These are phyloP conservation scores for Orthosia cruda DNA, from an alignment of 2,888 invertebrate species.

Conservation along the genomic window DNA sequence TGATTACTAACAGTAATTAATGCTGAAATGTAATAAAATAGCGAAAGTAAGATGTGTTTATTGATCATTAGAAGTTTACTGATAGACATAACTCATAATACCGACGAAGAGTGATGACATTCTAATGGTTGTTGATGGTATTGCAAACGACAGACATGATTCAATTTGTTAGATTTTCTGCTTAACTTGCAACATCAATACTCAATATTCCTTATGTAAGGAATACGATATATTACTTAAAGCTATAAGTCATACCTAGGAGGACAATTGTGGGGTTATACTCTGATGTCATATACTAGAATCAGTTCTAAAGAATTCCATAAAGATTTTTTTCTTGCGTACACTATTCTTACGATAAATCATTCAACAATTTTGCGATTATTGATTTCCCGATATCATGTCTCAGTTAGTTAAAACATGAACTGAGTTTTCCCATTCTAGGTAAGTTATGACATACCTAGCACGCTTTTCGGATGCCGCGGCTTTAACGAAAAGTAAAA, in stretches of 20 bases:
- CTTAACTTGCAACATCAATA: slow-evolving; percentile 38
- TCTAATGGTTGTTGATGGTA: slow-evolving; percentile 22
- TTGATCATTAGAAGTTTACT: slow-evolving; percentile 30
- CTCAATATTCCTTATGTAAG: slow-evolving; percentile 27
- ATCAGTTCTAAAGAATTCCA: slow-evolving; percentile 5
- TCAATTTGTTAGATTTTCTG: slow-evolving; percentile 43
- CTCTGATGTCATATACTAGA: slow-evolving; percentile 19
- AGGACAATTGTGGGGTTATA: slow-evolving; percentile 20
- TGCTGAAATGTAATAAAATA: slow-evolving; percentile 35
- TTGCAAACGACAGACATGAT: slow-evolving; percentile 35
- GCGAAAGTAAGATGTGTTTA: slow-evolving; percentile 35
- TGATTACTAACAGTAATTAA: slow-evolving; percentile 1
- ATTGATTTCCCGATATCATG: slow-evolving; percentile 17
- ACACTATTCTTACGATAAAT: slow-evolving; percentile 17
- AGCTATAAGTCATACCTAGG: neutral
- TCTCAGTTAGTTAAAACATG: neutral
- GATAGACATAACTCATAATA: slow-evolving; percentile 27
- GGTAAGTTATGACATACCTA: neutral
- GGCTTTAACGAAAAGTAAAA: slow-evolving; percentile 8
- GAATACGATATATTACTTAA: slow-evolving; percentile 10
- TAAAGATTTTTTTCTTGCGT: slow-evolving; percentile 25
- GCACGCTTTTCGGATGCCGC: neutral
- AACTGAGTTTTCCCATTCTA: neutral
- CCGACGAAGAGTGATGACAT: slow-evolving; percentile 33
- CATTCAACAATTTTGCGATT: slow-evolving; percentile 2